Evolutionary conservation across 2,888 invertebrate species (phyloP), one percentile per base, ranked within the genome.

Genomic region (Disparrhopalites patrizii): DNA sequence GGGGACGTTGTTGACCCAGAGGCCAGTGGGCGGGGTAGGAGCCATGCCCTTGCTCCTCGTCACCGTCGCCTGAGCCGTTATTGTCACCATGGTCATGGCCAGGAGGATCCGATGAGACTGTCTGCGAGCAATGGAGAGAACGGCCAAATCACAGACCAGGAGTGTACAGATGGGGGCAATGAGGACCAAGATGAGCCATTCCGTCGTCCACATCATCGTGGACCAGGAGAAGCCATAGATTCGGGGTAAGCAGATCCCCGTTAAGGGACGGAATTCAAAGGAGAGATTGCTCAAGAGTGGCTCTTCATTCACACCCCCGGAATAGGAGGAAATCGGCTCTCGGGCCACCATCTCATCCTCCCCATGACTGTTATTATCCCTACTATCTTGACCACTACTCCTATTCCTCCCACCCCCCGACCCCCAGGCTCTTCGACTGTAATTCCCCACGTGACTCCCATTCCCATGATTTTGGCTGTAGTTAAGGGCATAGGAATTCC

Each of bases 101-200:
- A 90, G 89, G 30, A 90, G 90, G 73, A 91, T 91, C 67, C 90
- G 84, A 78, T 91, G 90, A 5, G 90, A 84, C 77, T 91, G 91
- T 78, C 90, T 89, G 8, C 83, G 79, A 2, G 84, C 84, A 57
- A 84, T 84, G 66, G 82, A 77, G 67, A 81, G 76, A 51, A 81
- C 79, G 74, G 79, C 77, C 30, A 77, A 71, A 68, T 75, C 73
- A 69, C 73, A 75, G 33, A 71, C 62, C 31, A 75, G 63, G 20
- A 75, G 66, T 20, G 77, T 77, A 54, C 73, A 75, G 30, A 76
- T 58, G 23, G 76, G 72, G 13, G 76, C 76, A 38, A 77, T 66
- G 7, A 75, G 47, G 51, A 76, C 68, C 51, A 77, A 76, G 20
- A 77, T 36, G 18, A 77, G 47, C 68, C 76, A 74, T 54, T 73